Evolutionary conservation across 2,113 vertebrate genomes (phyloP).

Genomic region (Bubo blakistoni): DNA sequence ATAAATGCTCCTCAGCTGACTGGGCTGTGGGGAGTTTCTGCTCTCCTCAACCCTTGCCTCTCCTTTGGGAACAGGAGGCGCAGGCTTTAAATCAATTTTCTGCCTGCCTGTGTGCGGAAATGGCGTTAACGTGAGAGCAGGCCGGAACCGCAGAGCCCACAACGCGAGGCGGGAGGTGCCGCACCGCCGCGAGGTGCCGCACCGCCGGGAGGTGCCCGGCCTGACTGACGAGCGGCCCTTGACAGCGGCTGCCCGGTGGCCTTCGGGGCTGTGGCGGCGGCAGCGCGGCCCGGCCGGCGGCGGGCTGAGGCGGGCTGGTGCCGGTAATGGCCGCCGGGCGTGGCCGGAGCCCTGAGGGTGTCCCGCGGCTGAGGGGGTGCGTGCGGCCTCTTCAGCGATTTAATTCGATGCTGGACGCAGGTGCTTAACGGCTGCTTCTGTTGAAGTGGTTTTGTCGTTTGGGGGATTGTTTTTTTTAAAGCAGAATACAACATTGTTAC

Average conservation of each 20-base stretch:
- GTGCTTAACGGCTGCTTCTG: not conserved
- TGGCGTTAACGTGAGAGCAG: accelerated
- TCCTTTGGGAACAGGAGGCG: not conserved
- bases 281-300: accelerated
- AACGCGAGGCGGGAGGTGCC: accelerated
- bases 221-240: too few species aligned
- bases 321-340: not conserved
- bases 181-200: too few species aligned
- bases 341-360: too few species aligned
- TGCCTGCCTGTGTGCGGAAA: not conserved
- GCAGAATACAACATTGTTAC: not conserved
- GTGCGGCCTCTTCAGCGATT: accelerated
- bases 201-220: not conserved
- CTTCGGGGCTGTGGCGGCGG: accelerated
- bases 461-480: not conserved
- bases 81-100: not conserved
- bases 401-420: accelerated
- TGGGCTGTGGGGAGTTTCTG: not conserved
- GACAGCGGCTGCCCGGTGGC: too few species aligned
- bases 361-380: accelerated
- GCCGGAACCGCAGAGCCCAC: not conserved
- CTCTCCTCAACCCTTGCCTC: not conserved
- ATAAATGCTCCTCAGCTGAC: slow-evolving; percentile 32
- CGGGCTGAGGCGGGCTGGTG: not conserved
- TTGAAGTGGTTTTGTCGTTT: not conserved